phyloP scores from a whole-genome alignment of 2,113 vertebrate genomes.

The Semnornis frantzii region DNA sequence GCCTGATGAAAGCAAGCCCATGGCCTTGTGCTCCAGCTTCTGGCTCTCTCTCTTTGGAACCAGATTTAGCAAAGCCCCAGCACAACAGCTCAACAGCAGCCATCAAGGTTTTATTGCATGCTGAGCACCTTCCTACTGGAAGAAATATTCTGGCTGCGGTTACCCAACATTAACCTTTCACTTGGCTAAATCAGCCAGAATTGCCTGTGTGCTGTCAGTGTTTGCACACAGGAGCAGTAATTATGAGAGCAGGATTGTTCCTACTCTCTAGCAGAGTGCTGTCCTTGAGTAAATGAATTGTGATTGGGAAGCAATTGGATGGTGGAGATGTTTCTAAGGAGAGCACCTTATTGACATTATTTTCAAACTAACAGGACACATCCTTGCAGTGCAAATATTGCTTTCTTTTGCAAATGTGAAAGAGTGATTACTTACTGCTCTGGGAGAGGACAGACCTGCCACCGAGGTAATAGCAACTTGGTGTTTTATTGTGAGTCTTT shows the following conservation, averaged over 20 bases:
- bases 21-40: background rate
- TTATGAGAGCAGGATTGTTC: conserved; percentile 32
- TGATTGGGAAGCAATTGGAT: conserved; percentile 44
- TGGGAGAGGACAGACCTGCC: conserved; percentile 29
- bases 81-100: background rate
- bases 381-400: conserved; percentile 30
- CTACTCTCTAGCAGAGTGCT: background rate
- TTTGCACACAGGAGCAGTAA: conserved; percentile 18
- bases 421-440: conserved; percentile 42
- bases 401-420: conserved; percentile 56
- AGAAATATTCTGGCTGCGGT: conserved; percentile 23
- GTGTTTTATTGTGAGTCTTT: conserved; percentile 27
- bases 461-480: conserved; percentile 42
- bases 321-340: conserved; percentile 33
- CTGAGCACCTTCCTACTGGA: background rate
- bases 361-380: conserved; percentile 63
- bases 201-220: conserved; percentile 19
- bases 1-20: background rate
- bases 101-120: background rate
- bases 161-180: conserved; percentile 40
- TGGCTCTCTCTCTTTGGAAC: background rate
- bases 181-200: conserved; percentile 56
- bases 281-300: conserved; percentile 46
- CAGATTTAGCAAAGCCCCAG: background rate
- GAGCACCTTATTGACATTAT: conserved; percentile 50